Conservation (phyloP, 2,797 vertebrate genomes). For the Erethizon dorsatum region DNA sequence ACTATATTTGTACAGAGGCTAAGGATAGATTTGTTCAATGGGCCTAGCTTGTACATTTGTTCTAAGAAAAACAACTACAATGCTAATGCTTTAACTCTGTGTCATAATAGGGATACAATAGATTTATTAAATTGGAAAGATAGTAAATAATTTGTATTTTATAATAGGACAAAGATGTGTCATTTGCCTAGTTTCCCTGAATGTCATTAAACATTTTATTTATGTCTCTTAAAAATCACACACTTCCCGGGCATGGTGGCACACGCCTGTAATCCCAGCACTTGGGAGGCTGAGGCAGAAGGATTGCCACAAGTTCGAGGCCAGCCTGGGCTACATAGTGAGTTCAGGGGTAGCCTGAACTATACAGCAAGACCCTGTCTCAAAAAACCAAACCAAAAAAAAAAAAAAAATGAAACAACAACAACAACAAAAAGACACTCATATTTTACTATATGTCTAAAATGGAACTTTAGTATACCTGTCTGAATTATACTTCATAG, state of each 20-base stretch:
- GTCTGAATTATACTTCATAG: not conserved
- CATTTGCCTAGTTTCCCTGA: not conserved
- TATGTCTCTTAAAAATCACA: not conserved
- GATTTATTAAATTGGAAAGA: not conserved
- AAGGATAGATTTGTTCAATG: conserved; percentile 12
- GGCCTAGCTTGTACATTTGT: not conserved
- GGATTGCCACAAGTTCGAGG: no score
- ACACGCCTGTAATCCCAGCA: no score
- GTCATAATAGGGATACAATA: no score
- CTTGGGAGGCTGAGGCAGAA: no score
- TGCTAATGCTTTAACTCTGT: not conserved
- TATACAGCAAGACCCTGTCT: no score
- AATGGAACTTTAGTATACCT: not conserved
- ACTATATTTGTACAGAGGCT: not conserved
- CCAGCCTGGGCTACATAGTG: no score
- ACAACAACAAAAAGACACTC: no score
- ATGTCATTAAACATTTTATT: not conserved
- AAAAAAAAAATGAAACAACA: no score
- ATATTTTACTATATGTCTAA: not conserved
- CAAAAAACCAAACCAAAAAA: no score
- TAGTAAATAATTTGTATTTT: not conserved
- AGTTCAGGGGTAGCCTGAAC: no score
- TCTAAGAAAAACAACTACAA: not conserved
- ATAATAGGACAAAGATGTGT: not conserved
- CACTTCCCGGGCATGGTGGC: no score